Evolutionary conservation across 2,888 invertebrate genomes (phyloP).

Genomic region (Ochropleura plecta): DNA sequence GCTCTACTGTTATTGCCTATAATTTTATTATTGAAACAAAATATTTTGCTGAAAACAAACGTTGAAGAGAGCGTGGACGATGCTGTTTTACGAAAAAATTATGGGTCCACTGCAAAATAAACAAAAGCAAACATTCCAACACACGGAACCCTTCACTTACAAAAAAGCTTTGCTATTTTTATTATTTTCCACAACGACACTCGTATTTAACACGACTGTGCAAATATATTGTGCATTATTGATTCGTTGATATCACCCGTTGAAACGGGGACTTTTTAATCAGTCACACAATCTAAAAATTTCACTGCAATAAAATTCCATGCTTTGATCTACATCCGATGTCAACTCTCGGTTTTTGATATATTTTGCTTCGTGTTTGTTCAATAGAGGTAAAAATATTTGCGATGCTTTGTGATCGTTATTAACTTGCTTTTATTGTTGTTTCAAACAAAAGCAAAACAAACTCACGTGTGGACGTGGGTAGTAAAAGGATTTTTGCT

Average conservation of each 20-base stretch:
- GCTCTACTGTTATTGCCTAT: conserved; percentile 1
- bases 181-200: conserved; percentile 8
- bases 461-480: conserved; percentile 23
- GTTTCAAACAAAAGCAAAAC: conserved; percentile 39
- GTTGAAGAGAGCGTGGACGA: not conserved
- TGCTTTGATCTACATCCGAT: conserved; percentile 36
- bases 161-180: conserved; percentile 7
- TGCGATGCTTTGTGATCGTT: conserved; percentile 26
- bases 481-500: conserved; percentile 29
- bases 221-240: conserved; percentile 67
- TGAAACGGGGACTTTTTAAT: conserved; percentile 55
- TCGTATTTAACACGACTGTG: conserved; percentile 30
- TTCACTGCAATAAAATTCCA: conserved; percentile 37
- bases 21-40: not conserved
- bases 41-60: not conserved
- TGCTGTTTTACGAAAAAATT: not conserved
- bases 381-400: conserved; percentile 23
- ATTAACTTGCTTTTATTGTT: conserved; percentile 35
- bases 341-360: conserved; percentile 30
- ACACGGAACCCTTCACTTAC: conserved; percentile 3
- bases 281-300: conserved; percentile 38
- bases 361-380: conserved; percentile 32
- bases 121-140: not conserved
- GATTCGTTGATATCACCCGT: conserved; percentile 64
- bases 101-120: not conserved